Percentiles rank a stretch among this genome's conserved stretches.
Conservation (phyloP, 2,113 vertebrate species). For the Cyanoderma ruficeps region DNA sequence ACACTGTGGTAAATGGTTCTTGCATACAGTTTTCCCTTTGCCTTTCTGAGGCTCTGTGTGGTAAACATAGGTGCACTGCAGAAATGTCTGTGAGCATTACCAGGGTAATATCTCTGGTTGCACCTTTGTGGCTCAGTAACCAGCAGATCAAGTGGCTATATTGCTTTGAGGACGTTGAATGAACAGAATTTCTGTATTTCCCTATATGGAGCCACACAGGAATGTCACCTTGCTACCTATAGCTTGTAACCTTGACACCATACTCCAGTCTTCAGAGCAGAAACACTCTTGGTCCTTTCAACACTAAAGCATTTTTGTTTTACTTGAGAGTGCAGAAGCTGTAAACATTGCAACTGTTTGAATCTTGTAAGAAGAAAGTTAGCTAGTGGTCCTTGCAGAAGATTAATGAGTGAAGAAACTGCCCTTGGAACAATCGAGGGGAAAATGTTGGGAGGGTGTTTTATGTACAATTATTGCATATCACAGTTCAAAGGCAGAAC, state of each 20-base stretch:
- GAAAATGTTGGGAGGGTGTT: neutral
- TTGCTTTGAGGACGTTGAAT: neutral
- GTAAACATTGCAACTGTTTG: neutral
- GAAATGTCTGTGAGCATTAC: neutral
- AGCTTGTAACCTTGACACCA: neutral
- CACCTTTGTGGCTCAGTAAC: neutral
- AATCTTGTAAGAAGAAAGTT: neutral
- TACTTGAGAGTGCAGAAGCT: neutral
- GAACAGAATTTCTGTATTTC: neutral
- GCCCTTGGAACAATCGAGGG: neutral
- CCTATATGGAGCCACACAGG: neutral
- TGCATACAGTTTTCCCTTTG: neutral
- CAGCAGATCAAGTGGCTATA: neutral
- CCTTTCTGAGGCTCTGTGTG: neutral
- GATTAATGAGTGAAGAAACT: neutral
- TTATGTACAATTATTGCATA: neutral
- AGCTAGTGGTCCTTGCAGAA: neutral
- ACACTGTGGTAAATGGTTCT: accelerated
- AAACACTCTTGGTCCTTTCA: neutral
- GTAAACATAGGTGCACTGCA: neutral
- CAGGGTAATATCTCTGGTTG: neutral
- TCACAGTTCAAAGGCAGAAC: neutral
- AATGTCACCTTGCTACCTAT: neutral
- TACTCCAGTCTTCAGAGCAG: neutral
- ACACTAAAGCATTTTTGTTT: neutral